phyloP scores from a whole-genome alignment of 2,113 vertebrate species.

The Numida meleagris region DNA sequence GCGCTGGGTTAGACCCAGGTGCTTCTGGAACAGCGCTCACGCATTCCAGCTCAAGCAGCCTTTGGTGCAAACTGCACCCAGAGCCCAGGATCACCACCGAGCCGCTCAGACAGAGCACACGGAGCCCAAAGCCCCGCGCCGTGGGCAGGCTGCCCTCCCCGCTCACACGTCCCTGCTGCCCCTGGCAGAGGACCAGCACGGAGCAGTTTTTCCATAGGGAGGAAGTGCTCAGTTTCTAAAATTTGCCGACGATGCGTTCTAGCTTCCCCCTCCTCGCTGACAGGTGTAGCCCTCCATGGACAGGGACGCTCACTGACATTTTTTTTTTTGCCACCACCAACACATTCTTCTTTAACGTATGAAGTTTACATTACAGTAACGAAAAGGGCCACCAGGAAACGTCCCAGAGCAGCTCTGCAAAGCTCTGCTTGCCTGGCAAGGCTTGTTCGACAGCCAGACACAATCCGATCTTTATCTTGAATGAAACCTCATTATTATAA shows the following conservation, averaged over 20 bases:
- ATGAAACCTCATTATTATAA: neutral
- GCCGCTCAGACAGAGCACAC: too few relatives aligned
- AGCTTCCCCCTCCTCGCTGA: neutral
- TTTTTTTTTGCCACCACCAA: neutral
- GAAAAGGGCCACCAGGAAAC: constrained; percentile 14
- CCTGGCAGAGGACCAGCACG: constrained; percentile 39
- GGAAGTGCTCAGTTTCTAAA: constrained; percentile 70
- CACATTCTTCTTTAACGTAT: neutral
- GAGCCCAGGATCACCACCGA: constrained; percentile 13
- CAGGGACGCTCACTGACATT: neutral
- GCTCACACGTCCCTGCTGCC: constrained; percentile 14
- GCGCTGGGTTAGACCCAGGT: neutral
- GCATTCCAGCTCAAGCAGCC: neutral
- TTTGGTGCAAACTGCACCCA: neutral
- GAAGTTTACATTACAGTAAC: neutral
- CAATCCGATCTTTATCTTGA: constrained; percentile 30
- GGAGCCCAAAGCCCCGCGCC: neutral
- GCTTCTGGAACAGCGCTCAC: neutral
- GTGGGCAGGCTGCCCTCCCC: constrained; percentile 34
- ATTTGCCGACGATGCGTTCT: constrained; percentile 16
- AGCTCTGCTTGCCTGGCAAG: neutral
- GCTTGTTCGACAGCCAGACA: constrained; percentile 16
- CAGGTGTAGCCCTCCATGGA: constrained; percentile 44
- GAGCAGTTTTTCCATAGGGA: constrained; percentile 66
- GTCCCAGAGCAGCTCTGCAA: neutral